Conservation (phyloP, 2,888 invertebrate species). For the Cryptocephalus primarius region DNA sequence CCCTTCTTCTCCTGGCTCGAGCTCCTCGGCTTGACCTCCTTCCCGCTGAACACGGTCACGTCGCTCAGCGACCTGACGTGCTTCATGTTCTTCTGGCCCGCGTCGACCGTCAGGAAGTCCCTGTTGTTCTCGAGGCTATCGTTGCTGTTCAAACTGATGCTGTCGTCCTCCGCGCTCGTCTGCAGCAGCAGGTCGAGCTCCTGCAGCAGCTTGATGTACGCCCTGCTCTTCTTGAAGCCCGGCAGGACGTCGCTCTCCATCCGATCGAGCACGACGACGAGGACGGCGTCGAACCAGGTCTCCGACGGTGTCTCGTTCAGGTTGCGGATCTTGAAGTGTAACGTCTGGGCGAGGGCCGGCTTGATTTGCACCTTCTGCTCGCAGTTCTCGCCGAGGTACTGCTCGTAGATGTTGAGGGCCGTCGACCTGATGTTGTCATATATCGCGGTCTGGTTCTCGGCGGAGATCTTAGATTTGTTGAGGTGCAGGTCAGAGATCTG, state of each 20-base stretch:
- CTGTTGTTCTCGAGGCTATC: slow-evolving; percentile 37
- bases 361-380: slow-evolving; percentile 52
- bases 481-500: slow-evolving; percentile 49
- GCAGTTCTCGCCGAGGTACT: slow-evolving; percentile 65
- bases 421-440: slow-evolving; percentile 47
- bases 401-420: slow-evolving; percentile 62
- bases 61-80: slow-evolving; percentile 36
- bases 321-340: slow-evolving; percentile 48
- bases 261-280: slow-evolving; percentile 56
- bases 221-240: slow-evolving; percentile 53
- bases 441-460: slow-evolving; percentile 32
- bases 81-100: slow-evolving; percentile 25
- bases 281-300: slow-evolving; percentile 76
- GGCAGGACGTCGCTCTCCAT: slow-evolving; percentile 49
- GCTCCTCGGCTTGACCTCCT: slow-evolving; percentile 7
- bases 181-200: slow-evolving; percentile 60
- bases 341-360: slow-evolving; percentile 46
- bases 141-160: slow-evolving; percentile 44
- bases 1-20: slow-evolving; percentile 10
- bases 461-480: slow-evolving; percentile 34
- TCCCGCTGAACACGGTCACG: slow-evolving; percentile 22
- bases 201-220: slow-evolving; percentile 59
- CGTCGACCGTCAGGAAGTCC: slow-evolving; percentile 19
- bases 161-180: slow-evolving; percentile 44
- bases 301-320: slow-evolving; percentile 51